Conservation (phyloP, 1,140 invertebrate genomes). For the Orchestia grillus region DNA sequence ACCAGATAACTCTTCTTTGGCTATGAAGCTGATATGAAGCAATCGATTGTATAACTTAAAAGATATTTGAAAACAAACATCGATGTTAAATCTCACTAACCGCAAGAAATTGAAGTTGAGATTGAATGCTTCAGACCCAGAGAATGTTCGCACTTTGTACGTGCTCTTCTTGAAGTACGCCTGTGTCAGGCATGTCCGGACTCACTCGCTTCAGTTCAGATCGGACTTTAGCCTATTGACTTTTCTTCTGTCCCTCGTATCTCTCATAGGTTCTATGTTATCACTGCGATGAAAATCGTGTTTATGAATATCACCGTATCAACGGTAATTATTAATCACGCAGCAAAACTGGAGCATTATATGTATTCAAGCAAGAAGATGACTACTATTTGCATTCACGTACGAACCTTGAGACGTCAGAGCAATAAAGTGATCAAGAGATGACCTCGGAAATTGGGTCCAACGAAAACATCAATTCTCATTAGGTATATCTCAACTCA, state of each 20-base stretch:
- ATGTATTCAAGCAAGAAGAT: neutral
- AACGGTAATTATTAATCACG: neutral
- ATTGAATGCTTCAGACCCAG: neutral
- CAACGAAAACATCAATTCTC: neutral
- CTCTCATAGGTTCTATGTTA: neutral
- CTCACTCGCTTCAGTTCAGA: neutral
- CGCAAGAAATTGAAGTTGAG: neutral
- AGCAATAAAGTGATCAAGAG: neutral
- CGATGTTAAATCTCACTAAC: neutral
- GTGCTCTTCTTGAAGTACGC: neutral
- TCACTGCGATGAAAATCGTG: neutral
- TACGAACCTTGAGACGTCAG: neutral
- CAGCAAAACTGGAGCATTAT: neutral
- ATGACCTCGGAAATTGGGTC: neutral
- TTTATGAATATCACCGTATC: neutral
- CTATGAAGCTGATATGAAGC: neutral
- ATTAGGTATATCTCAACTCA: neutral
- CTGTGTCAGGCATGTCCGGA: no score
- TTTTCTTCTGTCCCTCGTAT: neutral
- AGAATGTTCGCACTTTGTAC: neutral
- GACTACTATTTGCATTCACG: neutral
- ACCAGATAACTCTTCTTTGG: neutral
- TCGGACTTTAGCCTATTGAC: neutral
- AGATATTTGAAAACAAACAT: neutral
- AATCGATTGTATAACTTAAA: neutral